Percentiles rank a stretch among this genome's conserved stretches.
Conservation (phyloP, 2,113 vertebrate species). For the Hyla sarda region DNA sequence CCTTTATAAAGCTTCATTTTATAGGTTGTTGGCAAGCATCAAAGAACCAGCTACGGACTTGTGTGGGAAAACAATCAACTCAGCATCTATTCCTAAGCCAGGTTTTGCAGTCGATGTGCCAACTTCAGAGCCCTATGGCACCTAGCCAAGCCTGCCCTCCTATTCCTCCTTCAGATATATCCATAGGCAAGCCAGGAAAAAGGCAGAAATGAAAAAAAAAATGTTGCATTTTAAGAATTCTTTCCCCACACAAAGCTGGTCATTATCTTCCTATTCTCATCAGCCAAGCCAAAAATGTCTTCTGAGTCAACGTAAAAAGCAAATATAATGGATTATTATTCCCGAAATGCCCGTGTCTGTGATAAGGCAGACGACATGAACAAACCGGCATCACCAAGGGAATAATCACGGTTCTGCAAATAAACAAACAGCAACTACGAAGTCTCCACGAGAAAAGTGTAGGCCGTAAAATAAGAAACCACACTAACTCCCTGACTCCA, state of each 20-base stretch:
- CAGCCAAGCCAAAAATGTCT: conserved; percentile 67
- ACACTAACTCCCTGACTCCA: neutral
- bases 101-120: conserved; percentile 65
- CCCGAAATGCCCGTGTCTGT: conserved; percentile 68
- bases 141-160: conserved; percentile 67
- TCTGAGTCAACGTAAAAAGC: conserved; percentile 69
- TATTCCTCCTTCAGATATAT: conserved; percentile 70
- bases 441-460: neutral
- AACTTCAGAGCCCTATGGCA: conserved; percentile 63
- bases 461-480: conserved; percentile 15
- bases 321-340: conserved; percentile 72
- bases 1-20: conserved; percentile 68
- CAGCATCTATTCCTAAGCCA: conserved; percentile 63
- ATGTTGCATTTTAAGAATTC: conserved; percentile 70
- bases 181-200: conserved; percentile 66
- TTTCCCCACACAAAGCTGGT: conserved; percentile 68
- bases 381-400: conserved; percentile 44
- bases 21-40: conserved; percentile 65
- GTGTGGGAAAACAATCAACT: conserved; percentile 76
- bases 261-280: conserved; percentile 68
- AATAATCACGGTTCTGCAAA: neutral
- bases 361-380: conserved; percentile 65
- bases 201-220: conserved; percentile 64
- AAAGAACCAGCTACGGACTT: conserved; percentile 67
- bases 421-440: neutral